Evolutionary conservation across 2,888 invertebrate species (phyloP), one percentile per base, ranked within the genome.

Genomic region (Parnassius orleans): DNA sequence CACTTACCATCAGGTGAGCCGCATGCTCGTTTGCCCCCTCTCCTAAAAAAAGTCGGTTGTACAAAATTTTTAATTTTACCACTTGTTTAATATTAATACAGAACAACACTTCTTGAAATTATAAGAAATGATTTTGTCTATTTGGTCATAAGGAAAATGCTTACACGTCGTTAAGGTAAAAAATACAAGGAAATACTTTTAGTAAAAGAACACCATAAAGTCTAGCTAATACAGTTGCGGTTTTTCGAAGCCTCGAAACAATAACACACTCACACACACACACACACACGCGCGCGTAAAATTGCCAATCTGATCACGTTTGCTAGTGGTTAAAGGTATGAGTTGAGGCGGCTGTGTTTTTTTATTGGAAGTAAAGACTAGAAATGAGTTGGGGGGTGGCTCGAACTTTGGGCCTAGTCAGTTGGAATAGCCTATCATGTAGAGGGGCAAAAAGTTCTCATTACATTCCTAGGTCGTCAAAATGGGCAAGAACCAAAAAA

Each of bases 251-350:
- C 5, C 46, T 47, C 53, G 42, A 41, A 60, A 51, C n/a, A 41
- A 44, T 33, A 50, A 50, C 33, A 33, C 33, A 33, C 33, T 3
- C 24, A 24, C 19, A 2, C 19, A 19, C 19, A 19, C 19, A 19
- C 19, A 19, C 15, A 33, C 55, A 50, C 55, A n/a, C 19, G 41
- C 33, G 48, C 55, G 12, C 33, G 42, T 43, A 44, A 44, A 54
- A 46, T 50, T 60, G 53, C 43, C 33, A 60, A 14, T 60, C 55
- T 3, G 50, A 43, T 10, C 55, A 55, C 44, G 60, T 50, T 14
- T 14, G 11, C 33, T 44, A 7, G 42, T 51, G 55, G 50, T 15
- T 3, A 9, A 44, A 55, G 14, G 24, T 24, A 55, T 10, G 24
- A 46, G 44, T 42, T 24, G 43, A 10, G 11, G 48, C 54, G 54